These are phyloP conservation scores for Morbakka virulenta DNA, from an alignment of 30 jellyfish, hydroid and myxozoan genomes.

Conservation along the genomic window DNA sequence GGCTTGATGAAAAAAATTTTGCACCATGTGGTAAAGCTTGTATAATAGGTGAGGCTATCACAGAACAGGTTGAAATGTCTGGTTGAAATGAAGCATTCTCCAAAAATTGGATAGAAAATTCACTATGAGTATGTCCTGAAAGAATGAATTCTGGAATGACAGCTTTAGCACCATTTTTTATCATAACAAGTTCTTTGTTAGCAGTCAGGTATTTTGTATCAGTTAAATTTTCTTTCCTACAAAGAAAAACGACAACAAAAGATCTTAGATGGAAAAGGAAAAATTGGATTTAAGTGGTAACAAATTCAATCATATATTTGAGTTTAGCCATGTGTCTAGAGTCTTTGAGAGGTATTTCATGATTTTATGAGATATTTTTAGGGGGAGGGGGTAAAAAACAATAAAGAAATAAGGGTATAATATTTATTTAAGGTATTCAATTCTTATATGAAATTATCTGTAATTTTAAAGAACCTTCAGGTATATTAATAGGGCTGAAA, in stretches of 20 bases:
- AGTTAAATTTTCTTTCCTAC: not conserved
- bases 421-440: too few relatives aligned
- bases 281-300: too few relatives aligned
- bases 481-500: too few relatives aligned
- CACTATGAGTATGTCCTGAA: conserved; percentile 39
- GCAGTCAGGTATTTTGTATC: conserved; percentile 26
- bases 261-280: too few relatives aligned
- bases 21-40: conserved; percentile 71
- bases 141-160: conserved; percentile 55
- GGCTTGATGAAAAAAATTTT: conserved; percentile 37
- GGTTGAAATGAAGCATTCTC: conserved; percentile 13
- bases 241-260: not conserved
- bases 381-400: too few relatives aligned
- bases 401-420: too few relatives aligned
- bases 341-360: too few relatives aligned
- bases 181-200: conserved; percentile 52
- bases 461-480: too few relatives aligned
- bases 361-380: too few relatives aligned
- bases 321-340: too few relatives aligned
- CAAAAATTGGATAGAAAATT: conserved; percentile 27
- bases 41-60: conserved; percentile 55
- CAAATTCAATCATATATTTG: too few relatives aligned
- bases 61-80: not conserved
- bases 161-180: conserved; percentile 29
- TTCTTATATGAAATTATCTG: too few relatives aligned